Base-by-base conservation (phyloP, 2,888 invertebrate species). In the Hybos culiciformis region DNA sequence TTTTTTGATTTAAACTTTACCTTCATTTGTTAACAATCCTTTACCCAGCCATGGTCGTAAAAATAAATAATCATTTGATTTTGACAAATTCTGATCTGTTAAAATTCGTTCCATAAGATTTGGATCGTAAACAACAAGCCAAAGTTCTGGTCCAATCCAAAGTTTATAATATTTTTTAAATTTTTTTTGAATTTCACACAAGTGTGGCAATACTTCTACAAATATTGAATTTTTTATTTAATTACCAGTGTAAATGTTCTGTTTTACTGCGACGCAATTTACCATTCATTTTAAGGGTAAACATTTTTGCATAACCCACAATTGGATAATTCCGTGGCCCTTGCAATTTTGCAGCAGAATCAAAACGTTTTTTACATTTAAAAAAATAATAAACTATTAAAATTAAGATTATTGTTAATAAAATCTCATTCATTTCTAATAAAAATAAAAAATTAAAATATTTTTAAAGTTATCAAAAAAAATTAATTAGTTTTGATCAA, bases 1-100 rank as follows among this genome's bases (percentile, higher is more conserved):
- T 15, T 29, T 6, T n/a, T 29, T 17, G 9, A 29, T 17, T 71
- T 2, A 54, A 21, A 43, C 48, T 46, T 48, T 57, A 23, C 57
- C 54, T 43, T 57, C 61, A 26, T 68, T 64, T 15, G 68, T 70
- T 7, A 70, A 54, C 2, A 71, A 57, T 5, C 70, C 70, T 26
- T 66, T 58, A 8, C 69, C 70, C 18, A 71, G 55, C 70, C 70
- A 71, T 11, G 67, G 63, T 5, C 54, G 54, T 2, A 71, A 45
- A 41, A 60, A 62, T 3, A 61, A 54, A 48, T 71, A 71, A 23
- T 49, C 46, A 29, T 37, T 41, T 5, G 49, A 44, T 42, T 51
- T 51, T 4, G 34, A 8, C 9, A 45, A 36, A 8, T 31, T 39
- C 18, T 37, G 21, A 42, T 47, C 26, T 15, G 41, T 47, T 18